Evolutionary conservation across 2,888 invertebrate genomes (phyloP), one percentile per base, ranked within the genome.

Genomic region (Octonoba sinensis): DNA sequence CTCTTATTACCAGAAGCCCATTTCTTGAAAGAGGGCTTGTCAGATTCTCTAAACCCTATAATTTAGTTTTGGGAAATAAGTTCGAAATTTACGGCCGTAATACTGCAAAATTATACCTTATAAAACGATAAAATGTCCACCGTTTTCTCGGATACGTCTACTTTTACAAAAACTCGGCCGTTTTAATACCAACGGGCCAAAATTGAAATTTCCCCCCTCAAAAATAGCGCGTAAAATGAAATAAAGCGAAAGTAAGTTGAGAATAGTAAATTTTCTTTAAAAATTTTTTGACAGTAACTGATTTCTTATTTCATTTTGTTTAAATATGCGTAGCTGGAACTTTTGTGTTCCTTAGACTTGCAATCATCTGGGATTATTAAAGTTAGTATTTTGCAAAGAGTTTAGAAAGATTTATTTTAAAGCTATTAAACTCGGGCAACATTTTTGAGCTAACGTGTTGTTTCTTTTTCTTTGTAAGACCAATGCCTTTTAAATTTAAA

Each of bases 21-120:
- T 66, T 51, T 27, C 70, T 36, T 54, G 51, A 54, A 56, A 78
- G 56, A 65, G n/a, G 62, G 22, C 57, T 72, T 72, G 78, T 72
- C 71, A 66, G 65, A 78, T 56, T 72, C 60, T 54, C 78, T 65
- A 71, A 59, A 57, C 56, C 57, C 65, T 72, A 78, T 78, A 78
- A 78, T 78, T 78, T 78, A 78, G 66, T 27, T 27, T 72, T 66
- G 47, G 20, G 64, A 36, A 78, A 78, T 78, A 78, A 71, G 78
- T 66, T 72, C 65, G 66, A 72, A 78, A 78, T 78, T 66, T 78
- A 71, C 72, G 47, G 78, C 71, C 78, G 57, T 78, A 70, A 71
- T 71, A 71, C 56, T 46, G 59, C 78, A 78, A 71, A 78, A 78
- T 78, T 78, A 78, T 78, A 78, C 66, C 59, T 57, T 78, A 78